Evolutionary conservation across 1,140 invertebrate species (phyloP).

Genomic region (Bombus impatiens): DNA sequence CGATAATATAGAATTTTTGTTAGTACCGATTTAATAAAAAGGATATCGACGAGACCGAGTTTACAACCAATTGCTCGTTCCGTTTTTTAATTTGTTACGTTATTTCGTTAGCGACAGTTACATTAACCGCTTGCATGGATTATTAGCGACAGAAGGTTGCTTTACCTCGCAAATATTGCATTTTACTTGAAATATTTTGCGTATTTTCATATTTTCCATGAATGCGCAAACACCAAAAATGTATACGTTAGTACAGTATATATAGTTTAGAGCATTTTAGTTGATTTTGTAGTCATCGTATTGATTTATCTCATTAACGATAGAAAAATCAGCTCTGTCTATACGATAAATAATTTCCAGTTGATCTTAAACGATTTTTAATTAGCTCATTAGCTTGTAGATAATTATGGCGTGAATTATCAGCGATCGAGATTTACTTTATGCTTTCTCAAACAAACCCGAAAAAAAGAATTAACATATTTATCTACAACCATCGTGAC

Average conservation of each 20-base stretch:
- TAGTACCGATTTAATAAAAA: not conserved
- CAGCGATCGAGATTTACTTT: not conserved
- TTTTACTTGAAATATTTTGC: not conserved
- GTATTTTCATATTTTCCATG: not conserved
- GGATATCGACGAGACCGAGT: not conserved
- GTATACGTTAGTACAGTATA: too few species aligned
- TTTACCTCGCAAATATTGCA: too few species aligned
- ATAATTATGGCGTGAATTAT: not conserved
- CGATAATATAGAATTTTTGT: not conserved
- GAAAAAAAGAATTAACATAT: not conserved
- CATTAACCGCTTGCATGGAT: not conserved
- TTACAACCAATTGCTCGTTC: not conserved
- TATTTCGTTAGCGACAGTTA: not conserved
- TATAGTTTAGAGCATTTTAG: not conserved
- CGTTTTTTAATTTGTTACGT: not conserved
- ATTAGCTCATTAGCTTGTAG: too few species aligned
- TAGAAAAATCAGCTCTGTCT: not conserved
- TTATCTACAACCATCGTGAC: not conserved
- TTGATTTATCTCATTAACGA: not conserved
- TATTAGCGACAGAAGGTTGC: too few species aligned
- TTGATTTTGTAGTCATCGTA: not conserved
- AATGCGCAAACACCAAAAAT: not conserved
- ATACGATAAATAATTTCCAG: not conserved
- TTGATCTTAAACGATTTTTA: too few species aligned
- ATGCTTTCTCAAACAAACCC: not conserved